Base-by-base conservation (phyloP, 1,140 invertebrate genomes). In the Danaus melanippus region DNA sequence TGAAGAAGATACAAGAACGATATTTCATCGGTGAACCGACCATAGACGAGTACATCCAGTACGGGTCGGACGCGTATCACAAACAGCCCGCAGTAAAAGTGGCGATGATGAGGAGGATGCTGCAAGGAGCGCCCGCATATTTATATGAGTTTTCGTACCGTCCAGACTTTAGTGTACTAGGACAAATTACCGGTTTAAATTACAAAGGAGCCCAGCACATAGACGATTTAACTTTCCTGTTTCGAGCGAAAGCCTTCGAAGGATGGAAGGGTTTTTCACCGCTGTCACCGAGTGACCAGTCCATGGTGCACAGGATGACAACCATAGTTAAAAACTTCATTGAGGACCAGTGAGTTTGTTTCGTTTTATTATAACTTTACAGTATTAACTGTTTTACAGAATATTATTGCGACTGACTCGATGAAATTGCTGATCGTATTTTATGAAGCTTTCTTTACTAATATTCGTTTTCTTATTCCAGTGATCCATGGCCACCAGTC, bases 161-260 rank as follows among this genome's bases (percentile, higher is more conserved):
- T 2, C 60, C 69, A 7, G 61, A 66, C 9, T 57, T 66, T 40
- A 76, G 72, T 49, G 58, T 71, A 1, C 60, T 78, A 8, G 74
- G 76, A 53, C 45, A 67, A n/a, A 62, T 52, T 0, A 56, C 54
- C 12, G 61, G 55, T 0, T 40, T 76, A 11, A 56, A 59, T 8
- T 83, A 67, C 55, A 48, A 62, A 4, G 82, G 80, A 8, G 79
- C 72, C 3, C 71, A 60, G 0, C 83, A 86, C 44, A 57, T 83
- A 0, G 80, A 86, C 42, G 83, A 86, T 56, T 32, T 81, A 40
- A 79, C 76, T 4, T 81, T 76, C 48, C 46, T 79, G 10, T 79
- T 86, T 54, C 64, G 65, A 53, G 51, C 64, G 0, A 83, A 81
- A 41, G 66, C 72, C 1, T 62, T 74, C 21, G 42, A 74, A 5